Base-by-base conservation (phyloP, 37 sponge, comb jelly and placozoan species). In the Geodia barretti region DNA sequence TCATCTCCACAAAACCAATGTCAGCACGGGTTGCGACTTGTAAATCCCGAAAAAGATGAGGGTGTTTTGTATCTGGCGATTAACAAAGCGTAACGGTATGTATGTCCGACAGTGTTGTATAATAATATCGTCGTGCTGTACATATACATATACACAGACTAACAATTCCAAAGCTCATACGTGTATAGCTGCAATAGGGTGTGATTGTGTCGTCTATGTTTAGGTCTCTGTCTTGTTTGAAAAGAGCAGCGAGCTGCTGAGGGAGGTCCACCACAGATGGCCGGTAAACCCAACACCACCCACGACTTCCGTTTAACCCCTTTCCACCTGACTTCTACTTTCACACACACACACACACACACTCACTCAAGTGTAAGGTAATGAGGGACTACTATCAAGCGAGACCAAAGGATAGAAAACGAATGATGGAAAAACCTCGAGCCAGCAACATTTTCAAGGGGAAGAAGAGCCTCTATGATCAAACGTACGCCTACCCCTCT, bases 221-320 rank as follows among this genome's bases (percentile, higher is more conserved):
- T 14, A 47, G 17, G 68, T n/a, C 83, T 86, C 87, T 81, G 0
- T 28, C 36, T 62, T 74, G 32, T 74, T 92, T 79, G 43, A 75
- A 61, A 66, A 89, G 9, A 39, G 79, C 2, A 87, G 84, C 64
- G 67, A 79, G 0, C 68, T 60, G 30, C 88, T 95, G 0, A 78
- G 90, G 47, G 64, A 61, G 8, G 78, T 95, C 32, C 87, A 95
- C 68, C 90, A 92, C 70, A 78, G 64, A 29, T 95, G 96, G 96
- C 82, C 93, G 80, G 96, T 95, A 79, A 73, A 74, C 64, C 41
- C 77, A 29, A 28, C 23, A n/a, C n/a, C n/a, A n/a, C n/a, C n/a
- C 77, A 61, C 39, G 62, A 28, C 40, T 33, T 24, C 60, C 39
- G 20, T 24, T 29, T 21, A n/a, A 40, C 33, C 29, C 72, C 60